These are phyloP conservation scores for Ammodytes dubius DNA, from an alignment of 2,113 vertebrate species.

Conservation along the genomic window DNA sequence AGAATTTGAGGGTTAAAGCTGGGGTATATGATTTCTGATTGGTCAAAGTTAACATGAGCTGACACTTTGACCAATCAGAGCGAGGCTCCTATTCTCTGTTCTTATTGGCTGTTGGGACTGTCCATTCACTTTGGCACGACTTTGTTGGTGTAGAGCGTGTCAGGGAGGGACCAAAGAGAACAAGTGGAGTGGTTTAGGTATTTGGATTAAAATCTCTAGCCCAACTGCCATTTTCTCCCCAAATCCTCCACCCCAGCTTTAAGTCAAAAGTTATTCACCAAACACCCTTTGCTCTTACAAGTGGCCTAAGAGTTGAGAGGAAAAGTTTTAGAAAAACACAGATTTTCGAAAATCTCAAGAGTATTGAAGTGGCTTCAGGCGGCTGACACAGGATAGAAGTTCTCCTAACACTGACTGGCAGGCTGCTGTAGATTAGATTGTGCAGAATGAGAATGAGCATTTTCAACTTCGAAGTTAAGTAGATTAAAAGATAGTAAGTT, in stretches of 20 bases:
- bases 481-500: neutral
- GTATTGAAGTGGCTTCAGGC: neutral
- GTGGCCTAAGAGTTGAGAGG: neutral
- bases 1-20: neutral
- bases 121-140: no score
- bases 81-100: no score
- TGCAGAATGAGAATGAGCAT: neutral
- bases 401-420: neutral
- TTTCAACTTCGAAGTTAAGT: neutral
- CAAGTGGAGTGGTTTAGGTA: no score
- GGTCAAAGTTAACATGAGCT: no score
- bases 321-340: neutral
- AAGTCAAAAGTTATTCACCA: neutral
- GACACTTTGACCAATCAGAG: no score
- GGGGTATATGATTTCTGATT: no score
- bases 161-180: no score
- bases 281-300: neutral
- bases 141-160: no score
- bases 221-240: no score
- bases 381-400: neutral
- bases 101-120: no score
- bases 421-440: neutral
- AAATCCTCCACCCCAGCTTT: no score
- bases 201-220: no score
- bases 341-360: neutral